Conservation (phyloP, 2,113 vertebrate species). For the Empidonax alnorum region DNA sequence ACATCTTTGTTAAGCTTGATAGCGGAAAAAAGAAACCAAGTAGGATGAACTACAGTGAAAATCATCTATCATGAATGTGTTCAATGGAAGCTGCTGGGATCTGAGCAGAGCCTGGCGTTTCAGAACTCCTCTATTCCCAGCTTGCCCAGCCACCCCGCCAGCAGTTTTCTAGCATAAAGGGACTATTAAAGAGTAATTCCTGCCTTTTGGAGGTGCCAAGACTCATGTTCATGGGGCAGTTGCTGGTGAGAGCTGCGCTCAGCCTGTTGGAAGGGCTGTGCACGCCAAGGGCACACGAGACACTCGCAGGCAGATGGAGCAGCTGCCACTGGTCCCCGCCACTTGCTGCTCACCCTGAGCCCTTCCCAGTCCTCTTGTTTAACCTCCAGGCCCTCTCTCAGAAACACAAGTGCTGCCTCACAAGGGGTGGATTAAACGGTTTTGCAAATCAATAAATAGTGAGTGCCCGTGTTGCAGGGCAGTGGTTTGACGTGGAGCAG, state of each 20-base stretch:
- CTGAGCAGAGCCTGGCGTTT: neutral
- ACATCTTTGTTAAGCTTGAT: neutral
- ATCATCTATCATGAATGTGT: neutral
- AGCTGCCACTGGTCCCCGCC: neutral
- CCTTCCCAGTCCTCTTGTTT: neutral
- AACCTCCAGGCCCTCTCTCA: neutral
- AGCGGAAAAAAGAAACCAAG: neutral
- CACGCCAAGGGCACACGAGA: rapidly evolving
- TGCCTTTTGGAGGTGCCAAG: neutral
- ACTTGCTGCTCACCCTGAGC: rapidly evolving
- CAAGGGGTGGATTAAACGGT: neutral
- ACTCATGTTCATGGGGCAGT: rapidly evolving
- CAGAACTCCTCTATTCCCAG: neutral
- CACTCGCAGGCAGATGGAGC: rapidly evolving
- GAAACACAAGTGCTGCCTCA: neutral
- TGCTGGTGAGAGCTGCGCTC: neutral
- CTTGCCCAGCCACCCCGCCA: neutral
- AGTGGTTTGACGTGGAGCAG: neutral
- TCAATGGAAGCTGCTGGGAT: neutral
- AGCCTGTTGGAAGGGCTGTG: neutral
- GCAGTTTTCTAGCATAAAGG: neutral
- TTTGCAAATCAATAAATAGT: slow-evolving; percentile 5
- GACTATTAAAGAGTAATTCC: neutral
- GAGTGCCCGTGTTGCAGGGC: neutral
- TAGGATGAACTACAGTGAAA: neutral